Evolutionary conservation across 2,888 invertebrate genomes (phyloP), one percentile per base, ranked within the genome.

Genomic region (Pherbina coryleti): DNA sequence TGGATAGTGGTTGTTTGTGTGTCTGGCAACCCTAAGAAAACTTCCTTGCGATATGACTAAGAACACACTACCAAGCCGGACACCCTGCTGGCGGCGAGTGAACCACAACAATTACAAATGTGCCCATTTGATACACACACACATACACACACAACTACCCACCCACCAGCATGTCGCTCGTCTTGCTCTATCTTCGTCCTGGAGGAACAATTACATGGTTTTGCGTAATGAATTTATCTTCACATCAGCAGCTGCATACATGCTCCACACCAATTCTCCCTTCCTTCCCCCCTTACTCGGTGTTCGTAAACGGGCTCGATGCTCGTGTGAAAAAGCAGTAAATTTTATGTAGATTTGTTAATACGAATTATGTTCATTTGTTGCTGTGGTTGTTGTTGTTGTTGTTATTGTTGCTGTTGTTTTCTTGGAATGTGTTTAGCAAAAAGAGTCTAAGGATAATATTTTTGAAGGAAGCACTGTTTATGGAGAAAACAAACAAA

Each of bases 201-300:
- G 84, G 84, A 84, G 86, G 88, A 87, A 87, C 88, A 89, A 88
- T 88, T 88, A 89, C 86, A 87, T 86, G 87, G 85, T 87, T 87
- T 87, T 86, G 87, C 85, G 86, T 89, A 88, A 88, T 88, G 87
- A 89, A 88, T 88, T 88, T 88, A 88, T 89, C 87, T 89, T 85
- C 86, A 88, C 88, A 87, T 87, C 87, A 88, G 87, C 83, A 85
- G 82, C 86, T 60, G 37, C 53, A 76, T 51, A 66, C 34, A 60
- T 28, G 53, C 19, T 49, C 19, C 49, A 60, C 5, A 19, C 31
- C n/a, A 5, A 25, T 37, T 3, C 60, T 28, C 62, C 25, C 11
- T n/a, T n/a, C n/a, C n/a, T n/a, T n/a, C n/a, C n/a, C 69, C 34
- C 17, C 31, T 19, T 51, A 60, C 25, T 37, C 19, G 19, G 9